A percentile compares a stretch with the other conserved stretches of the same genome.
phyloP scores from a whole-genome alignment of 2,888 invertebrate species.

The Erebia palarica region DNA sequence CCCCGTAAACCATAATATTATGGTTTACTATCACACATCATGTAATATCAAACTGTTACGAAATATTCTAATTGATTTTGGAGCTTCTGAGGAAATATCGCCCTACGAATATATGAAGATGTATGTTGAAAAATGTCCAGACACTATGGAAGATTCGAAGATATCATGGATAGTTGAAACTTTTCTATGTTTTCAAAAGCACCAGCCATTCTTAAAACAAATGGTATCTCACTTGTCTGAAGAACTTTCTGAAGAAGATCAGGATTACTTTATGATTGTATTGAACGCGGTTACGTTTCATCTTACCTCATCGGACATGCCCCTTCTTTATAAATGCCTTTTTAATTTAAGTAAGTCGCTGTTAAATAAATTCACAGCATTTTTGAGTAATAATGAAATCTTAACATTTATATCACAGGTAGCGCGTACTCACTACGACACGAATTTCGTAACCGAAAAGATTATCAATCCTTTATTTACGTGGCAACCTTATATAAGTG shows the following conservation, averaged over 20 bases:
- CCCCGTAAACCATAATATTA: conserved; percentile 40
- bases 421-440: conserved; percentile 75
- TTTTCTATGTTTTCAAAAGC: conserved; percentile 66
- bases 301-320: conserved; percentile 57
- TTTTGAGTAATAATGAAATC: conserved; percentile 71
- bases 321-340: conserved; percentile 65
- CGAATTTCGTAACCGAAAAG: conserved; percentile 73
- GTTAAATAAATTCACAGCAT: conserved; percentile 62
- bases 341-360: conserved; percentile 70
- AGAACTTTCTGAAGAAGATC: conserved; percentile 60
- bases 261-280: conserved; percentile 64
- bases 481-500: conserved; percentile 73
- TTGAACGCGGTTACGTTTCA: conserved; percentile 65
- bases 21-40: conserved; percentile 74
- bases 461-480: conserved; percentile 75
- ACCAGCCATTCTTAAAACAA: conserved; percentile 57
- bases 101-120: conserved; percentile 69
- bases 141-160: conserved; percentile 59
- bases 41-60: conserved; percentile 66
- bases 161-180: conserved; percentile 69
- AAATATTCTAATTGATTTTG: conserved; percentile 63
- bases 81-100: conserved; percentile 52
- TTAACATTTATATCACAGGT: conserved; percentile 70
- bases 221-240: conserved; percentile 56
- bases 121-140: conserved; percentile 68